Evolutionary conservation across 2,797 vertebrate genomes (phyloP).

Genomic region (Adelosebastes latens): DNA sequence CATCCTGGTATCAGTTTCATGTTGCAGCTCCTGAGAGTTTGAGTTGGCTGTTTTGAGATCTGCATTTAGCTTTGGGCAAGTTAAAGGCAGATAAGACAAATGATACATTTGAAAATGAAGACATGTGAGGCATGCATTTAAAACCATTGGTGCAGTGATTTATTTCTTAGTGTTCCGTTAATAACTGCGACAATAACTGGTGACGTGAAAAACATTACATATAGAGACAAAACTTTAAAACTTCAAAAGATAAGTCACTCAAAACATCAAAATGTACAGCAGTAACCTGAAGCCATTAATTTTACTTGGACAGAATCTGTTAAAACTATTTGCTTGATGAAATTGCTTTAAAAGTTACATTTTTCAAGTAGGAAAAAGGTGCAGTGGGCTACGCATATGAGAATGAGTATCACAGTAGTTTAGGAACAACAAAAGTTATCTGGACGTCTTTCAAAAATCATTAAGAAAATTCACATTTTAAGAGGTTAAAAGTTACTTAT

Average conservation of each 20-base stretch:
- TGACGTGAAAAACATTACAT: background rate
- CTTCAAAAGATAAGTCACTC: background rate
- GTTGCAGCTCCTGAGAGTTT: background rate
- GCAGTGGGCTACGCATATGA: background rate
- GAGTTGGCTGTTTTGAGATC: background rate
- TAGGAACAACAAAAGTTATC: background rate
- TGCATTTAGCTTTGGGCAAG: background rate
- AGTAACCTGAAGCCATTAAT: background rate
- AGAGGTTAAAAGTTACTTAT: background rate
- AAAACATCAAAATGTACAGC: background rate
- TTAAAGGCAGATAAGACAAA: background rate
- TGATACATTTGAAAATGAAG: background rate
- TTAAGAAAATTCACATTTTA: background rate
- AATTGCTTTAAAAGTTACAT: background rate
- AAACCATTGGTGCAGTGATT: background rate
- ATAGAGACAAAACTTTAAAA: background rate
- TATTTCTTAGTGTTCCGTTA: background rate
- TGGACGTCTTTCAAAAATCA: background rate
- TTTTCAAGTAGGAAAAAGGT: background rate
- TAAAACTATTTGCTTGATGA: background rate
- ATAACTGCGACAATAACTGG: background rate
- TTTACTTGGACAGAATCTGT: background rate
- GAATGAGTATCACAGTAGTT: background rate
- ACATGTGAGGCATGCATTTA: background rate
- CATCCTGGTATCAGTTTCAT: conserved; percentile 11